These are phyloP conservation scores for Endomychus coccineus DNA, from an alignment of 2,888 invertebrate species.

Conservation along the genomic window DNA sequence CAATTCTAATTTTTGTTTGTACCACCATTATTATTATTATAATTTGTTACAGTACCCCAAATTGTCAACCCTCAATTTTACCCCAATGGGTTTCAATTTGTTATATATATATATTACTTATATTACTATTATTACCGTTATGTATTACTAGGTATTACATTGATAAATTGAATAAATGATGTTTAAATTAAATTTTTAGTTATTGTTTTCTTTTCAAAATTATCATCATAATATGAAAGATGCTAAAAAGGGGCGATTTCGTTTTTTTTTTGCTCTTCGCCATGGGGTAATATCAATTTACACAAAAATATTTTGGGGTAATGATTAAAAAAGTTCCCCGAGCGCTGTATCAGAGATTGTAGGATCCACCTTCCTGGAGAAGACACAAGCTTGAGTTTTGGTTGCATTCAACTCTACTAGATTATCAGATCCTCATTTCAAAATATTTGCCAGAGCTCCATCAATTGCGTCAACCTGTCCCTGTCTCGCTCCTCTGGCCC, in stretches of 20 bases:
- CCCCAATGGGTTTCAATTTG: conserved; percentile 13
- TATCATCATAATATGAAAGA: conserved; percentile 16
- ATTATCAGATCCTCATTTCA: too few species aligned
- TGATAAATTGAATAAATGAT: conserved; percentile 19
- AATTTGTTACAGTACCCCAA: conserved; percentile 16
- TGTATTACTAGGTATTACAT: conserved; percentile 18
- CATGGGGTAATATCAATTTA: conserved; percentile 22
- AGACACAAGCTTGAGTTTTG: too few species aligned
- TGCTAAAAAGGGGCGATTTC: conserved; percentile 18
- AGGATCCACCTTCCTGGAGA: too few species aligned
- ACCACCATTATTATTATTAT: conserved; percentile 17
- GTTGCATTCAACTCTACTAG: too few species aligned
- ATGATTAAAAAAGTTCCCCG: conserved; percentile 20
- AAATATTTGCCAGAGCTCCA: too few species aligned
- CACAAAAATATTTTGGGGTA: conserved; percentile 22
- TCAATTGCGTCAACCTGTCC: too few species aligned
- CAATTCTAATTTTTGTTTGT: conserved; percentile 15
- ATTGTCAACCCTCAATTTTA: conserved; percentile 16
- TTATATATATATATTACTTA: conserved; percentile 16
- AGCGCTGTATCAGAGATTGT: conserved; percentile 10
- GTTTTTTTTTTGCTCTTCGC: conserved; percentile 18
- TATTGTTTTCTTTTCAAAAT: conserved; percentile 24
- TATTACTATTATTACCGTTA: conserved; percentile 16
- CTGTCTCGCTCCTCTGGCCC: too few species aligned
- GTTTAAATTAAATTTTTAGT: conserved; percentile 21